Base-by-base conservation (phyloP, 2,113 vertebrate genomes). In the Bubalus kerabau region DNA sequence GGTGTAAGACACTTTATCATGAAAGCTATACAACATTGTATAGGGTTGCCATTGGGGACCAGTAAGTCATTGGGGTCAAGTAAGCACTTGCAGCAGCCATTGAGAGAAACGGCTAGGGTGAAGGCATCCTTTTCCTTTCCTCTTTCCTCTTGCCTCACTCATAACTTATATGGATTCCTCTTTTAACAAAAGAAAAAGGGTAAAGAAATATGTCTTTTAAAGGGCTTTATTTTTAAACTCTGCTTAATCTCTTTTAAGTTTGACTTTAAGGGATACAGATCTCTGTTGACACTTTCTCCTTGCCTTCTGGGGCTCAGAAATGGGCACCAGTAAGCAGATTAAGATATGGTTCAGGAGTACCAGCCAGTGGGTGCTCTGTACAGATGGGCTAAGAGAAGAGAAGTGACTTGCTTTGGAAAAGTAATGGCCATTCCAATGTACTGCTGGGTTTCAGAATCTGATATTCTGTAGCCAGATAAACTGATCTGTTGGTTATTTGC, bases 191-290 rank as follows among this genome's bases (percentile, higher is more conserved):
- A 71, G 30, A 40, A 59, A 80, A 83, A 64, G 62, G 40, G 8
- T 9, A 64, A 87, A 48, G 57, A 87, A 90, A 59, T 43, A 40
- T 48, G 8, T 9, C 57, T 78, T 90, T 89, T 95, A 60, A 96
- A 85, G 52, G 21, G 6, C 43, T 98, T 92, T 30, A 60, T 96
- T 96, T 71, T 95, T 82, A 96, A 85, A 82, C 30, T 7, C 7
- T 36, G 52, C 17, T 94, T 95, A 91, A 90, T 92, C 59, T 83
- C 43, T 54, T 54, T 23, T 48, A 60, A 76, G 92, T 97, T 64
- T 46, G 54, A 60, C 24, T 50, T 76, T 82, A 93, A 95, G 59
- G 54, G 82, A 19, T 81, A 81, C 6, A 83, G 36, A 52, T 94
- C 54, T 95, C 74, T 88, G 80, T 60, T 83, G 64, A 26, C 12